Evolutionary conservation across 1,140 invertebrate genomes (phyloP).

Genomic region (Aphaenogaster rudis): DNA sequence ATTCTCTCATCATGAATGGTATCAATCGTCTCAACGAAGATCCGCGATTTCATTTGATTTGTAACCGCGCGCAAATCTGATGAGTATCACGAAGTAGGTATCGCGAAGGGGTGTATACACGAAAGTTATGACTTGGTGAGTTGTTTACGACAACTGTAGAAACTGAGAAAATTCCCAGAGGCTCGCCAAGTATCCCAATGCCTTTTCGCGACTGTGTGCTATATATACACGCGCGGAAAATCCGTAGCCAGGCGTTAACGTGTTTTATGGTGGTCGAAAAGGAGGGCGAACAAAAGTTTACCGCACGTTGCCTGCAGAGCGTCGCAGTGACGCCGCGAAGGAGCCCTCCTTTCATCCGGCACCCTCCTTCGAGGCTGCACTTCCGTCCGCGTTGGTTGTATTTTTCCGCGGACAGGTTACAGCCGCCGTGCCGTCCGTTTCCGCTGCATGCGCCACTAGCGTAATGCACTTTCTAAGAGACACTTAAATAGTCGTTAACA

Average conservation of each 20-base stretch:
- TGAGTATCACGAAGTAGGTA: conserved; percentile 2
- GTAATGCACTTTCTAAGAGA: conserved; percentile 50
- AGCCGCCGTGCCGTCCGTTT: conserved; percentile 29
- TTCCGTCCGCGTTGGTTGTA: conserved; percentile 26
- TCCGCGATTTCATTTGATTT: not conserved
- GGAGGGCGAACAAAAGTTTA: conserved; percentile 69
- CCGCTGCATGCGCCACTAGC: conserved; percentile 5
- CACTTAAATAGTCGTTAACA: conserved; percentile 47
- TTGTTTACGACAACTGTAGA: conserved; percentile 57
- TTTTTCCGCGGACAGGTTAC: conserved; percentile 44
- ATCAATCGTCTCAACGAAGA: not conserved
- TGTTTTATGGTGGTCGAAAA: conserved; percentile 70
- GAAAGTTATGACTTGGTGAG: conserved; percentile 39
- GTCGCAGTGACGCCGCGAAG: conserved; percentile 50
- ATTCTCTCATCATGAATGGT: not conserved
- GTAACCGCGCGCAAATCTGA: conserved; percentile 14
- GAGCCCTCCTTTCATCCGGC: conserved; percentile 14
- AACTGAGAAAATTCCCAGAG: conserved; percentile 44
- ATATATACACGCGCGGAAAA: conserved; percentile 50
- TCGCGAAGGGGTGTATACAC: not conserved
- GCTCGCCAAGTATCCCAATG: conserved; percentile 27
- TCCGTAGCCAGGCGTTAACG: conserved; percentile 54
- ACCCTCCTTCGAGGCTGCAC: conserved; percentile 19
- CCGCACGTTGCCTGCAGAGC: conserved; percentile 63
- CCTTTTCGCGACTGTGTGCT: conserved; percentile 19